A percentile compares a stretch with the other conserved stretches of the same genome.
Conservation (phyloP, 2,888 invertebrate species). For the Elysia crispata region DNA sequence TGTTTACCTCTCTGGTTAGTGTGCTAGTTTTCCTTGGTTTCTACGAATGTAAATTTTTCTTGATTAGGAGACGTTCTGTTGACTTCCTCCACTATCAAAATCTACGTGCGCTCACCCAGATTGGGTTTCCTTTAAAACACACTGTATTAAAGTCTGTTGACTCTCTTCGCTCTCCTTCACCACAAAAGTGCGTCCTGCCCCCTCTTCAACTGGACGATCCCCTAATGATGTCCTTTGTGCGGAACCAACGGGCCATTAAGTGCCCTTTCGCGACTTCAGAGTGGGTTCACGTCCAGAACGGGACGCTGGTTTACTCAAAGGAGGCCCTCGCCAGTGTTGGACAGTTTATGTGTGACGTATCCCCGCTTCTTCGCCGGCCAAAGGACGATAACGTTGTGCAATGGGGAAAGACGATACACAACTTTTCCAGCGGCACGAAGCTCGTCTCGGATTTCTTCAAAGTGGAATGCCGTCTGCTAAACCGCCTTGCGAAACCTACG, state of each 20-base stretch:
- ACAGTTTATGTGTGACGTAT: conserved; percentile 24
- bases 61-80: too few species aligned
- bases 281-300: conserved; percentile 37
- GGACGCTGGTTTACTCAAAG: conserved; percentile 31
- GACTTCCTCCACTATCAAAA: too few species aligned
- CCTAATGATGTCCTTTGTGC: conserved; percentile 39
- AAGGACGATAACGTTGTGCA: conserved; percentile 28
- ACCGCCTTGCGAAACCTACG: too few species aligned
- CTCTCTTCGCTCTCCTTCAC: not conserved
- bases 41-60: too few species aligned
- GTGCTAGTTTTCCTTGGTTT: too few species aligned
- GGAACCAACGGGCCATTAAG: not conserved
- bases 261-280: not conserved
- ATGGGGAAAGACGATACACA: too few species aligned
- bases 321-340: not conserved
- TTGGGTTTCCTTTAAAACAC: too few species aligned
- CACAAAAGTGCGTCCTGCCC: conserved; percentile 28
- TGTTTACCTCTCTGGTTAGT: too few species aligned
- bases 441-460: conserved; percentile 43
- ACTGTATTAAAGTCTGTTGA: too few species aligned
- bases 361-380: conserved; percentile 34
- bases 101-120: too few species aligned
- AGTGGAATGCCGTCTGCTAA: conserved; percentile 19
- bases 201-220: conserved; percentile 21
- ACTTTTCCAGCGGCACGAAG: not conserved